Evolutionary conservation across 1,140 invertebrate genomes (phyloP), one percentile per base, ranked within the genome.

Genomic region (Protaetia brevitarsis): DNA sequence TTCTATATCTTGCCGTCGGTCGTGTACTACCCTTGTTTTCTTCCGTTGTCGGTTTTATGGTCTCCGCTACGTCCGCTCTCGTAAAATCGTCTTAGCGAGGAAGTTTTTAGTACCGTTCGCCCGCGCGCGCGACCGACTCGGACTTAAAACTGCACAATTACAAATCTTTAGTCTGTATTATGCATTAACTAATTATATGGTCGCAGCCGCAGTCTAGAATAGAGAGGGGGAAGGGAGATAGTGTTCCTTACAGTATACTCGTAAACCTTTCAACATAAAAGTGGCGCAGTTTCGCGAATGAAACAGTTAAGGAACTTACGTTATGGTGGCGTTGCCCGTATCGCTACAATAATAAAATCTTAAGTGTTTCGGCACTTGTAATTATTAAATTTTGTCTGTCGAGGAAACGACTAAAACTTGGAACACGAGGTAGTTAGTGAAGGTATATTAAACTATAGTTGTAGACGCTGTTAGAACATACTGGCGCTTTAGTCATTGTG

Each of bases 131-230:
- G 13, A 51, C 41, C 57, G 29, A n/a, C n/a, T 5, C 27, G 13
- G 30, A 59, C 57, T 59, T 59, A 59, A 59, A 59, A 59, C 57
- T 59, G n/a, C 41, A 59, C 57, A 59, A 59, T 59, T 59, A 59
- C 57, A 27, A 27, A 59, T 59, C 11, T 31, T 59, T 31, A 59
- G 41, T 51, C 19, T 31, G 57, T 59, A 59, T 59, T 59, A 59
- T 59, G 57, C 57, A 59, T 59, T 59, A 59, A 59, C 26, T 59
- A 59, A 59, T 59, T 59, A 51, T 51, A 51, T 51, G 41, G 21
- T 51, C 19, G 41, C 13, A 51, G 13, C 1, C n/a, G n/a, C n/a
- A n/a, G n/a, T n/a, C n/a, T n/a, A n/a, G n/a, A n/a, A n/a, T n/a
- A n/a, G n/a, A n/a, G n/a, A n/a, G n/a, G 41, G 10, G 13, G 16